Evolutionary conservation across 1,140 invertebrate species (phyloP).

Genomic region (Papilio polytes): DNA sequence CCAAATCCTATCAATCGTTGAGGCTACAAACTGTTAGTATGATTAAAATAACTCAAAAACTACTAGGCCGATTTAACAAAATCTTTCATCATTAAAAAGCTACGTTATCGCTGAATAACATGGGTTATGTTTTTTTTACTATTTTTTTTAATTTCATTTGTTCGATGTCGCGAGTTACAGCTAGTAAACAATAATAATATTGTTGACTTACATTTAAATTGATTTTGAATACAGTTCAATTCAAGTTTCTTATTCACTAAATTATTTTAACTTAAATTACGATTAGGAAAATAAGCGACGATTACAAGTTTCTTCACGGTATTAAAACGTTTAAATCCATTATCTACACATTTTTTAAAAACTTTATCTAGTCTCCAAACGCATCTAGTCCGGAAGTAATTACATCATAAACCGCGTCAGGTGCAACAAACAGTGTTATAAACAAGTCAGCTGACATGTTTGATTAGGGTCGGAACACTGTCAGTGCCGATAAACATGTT

Average conservation of each 20-base stretch:
- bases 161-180: too few species aligned
- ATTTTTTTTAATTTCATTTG: too few species aligned
- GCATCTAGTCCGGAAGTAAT: slow-evolving; percentile 49
- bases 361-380: slow-evolving; percentile 7
- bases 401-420: slow-evolving; percentile 51
- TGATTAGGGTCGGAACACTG: slow-evolving; percentile 55
- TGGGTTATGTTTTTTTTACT: too few species aligned
- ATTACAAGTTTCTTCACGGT: not conserved
- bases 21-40: too few species aligned
- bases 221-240: not conserved
- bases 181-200: too few species aligned
- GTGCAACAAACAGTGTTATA: slow-evolving; percentile 44
- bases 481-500: slow-evolving; percentile 48
- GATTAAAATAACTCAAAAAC: too few species aligned
- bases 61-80: too few species aligned
- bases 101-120: too few species aligned
- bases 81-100: too few species aligned
- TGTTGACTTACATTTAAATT: too few species aligned
- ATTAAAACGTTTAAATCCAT: not conserved
- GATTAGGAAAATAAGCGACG: not conserved
- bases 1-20: too few species aligned
- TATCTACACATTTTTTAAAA: not conserved
- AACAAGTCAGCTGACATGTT: slow-evolving; percentile 51
- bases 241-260: not conserved
- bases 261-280: too few species aligned